Evolutionary conservation across 2,888 invertebrate genomes (phyloP), one percentile per base, ranked within the genome.

Genomic region (Drosophila picticornis): DNA sequence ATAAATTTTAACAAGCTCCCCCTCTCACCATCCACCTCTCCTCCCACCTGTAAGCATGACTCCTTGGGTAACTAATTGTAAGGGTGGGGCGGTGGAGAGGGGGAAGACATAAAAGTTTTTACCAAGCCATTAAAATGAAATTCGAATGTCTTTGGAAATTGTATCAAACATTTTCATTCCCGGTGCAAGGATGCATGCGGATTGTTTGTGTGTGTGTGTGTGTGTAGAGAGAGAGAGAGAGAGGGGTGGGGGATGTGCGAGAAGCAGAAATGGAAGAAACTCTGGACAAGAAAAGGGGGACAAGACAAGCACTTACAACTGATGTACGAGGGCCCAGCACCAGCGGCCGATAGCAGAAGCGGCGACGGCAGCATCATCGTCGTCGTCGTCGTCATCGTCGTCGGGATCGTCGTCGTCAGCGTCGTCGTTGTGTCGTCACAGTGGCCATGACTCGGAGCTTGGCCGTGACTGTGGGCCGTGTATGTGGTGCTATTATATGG

Each of bases 251-350:
- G 56, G 25, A 9, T 27, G 46, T 31, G 34, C 43, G 22, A 55
- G 36, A 27, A 19, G 36, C 27, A 36, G 36, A 36, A 29, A 31
- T 40, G 13, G 25, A 27, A 63, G 43, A 64, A 74, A 63, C n/a
- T 38, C 61, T 58, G 55, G 71, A 58, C 51, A 67, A 77, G 56
- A 59, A 58, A 52, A 62, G 66, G 27, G n/a, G 29, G 72, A 56
- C 76, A 72, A 57, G 83, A 61, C 80, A 68, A 80, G 76, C 91
- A 91, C 92, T 92, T 92, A 92, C 91, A 92, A 84, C 91, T 92
- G 90, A 91, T 91, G 72, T 90, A 85, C 67, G 91, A 73, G 67
- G 91, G 83, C 27, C 73, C 36, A 34, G 53, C 56, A 57, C 73
- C 82, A 56, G 72, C 66, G 56, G 65, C 61, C 51, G 70, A 40